Conservation (phyloP, 2,888 invertebrate genomes). For the Bellardia bayeri region DNA sequence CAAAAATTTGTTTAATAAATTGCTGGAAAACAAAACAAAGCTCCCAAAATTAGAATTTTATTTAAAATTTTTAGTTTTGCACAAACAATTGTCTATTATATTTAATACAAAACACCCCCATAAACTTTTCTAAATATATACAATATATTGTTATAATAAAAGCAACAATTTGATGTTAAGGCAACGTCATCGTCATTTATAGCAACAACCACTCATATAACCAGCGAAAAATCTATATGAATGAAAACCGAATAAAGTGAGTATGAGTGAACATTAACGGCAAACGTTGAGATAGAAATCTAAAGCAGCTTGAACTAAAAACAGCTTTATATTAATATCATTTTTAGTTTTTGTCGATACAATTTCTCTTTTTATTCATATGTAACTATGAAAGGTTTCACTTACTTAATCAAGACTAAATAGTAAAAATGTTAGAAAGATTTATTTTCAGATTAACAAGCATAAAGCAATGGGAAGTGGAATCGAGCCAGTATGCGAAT, state of each 20-base stretch:
- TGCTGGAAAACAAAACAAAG: no score
- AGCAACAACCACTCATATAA: neutral
- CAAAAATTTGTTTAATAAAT: no score
- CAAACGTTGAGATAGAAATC: constrained; percentile 52
- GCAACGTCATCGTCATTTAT: constrained; percentile 36
- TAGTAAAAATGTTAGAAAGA: constrained; percentile 60
- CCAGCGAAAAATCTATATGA: constrained; percentile 23
- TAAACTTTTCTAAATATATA: neutral
- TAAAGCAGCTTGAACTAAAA: constrained; percentile 52
- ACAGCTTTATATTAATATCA: constrained; percentile 39
- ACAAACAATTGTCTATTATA: no score
- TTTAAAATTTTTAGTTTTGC: no score
- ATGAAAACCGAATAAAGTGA: neutral
- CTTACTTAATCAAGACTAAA: constrained; percentile 55
- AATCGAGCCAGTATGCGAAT: constrained; percentile 36
- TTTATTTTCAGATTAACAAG: constrained; percentile 66
- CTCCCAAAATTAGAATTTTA: no score
- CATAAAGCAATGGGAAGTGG: constrained; percentile 50
- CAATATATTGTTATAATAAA: neutral
- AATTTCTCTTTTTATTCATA: constrained; percentile 4
- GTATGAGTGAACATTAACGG: constrained; percentile 48
- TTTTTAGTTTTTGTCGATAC: constrained; percentile 31
- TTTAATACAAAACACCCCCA: neutral
- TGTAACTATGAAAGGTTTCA: constrained; percentile 37
- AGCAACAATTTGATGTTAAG: constrained; percentile 38